Base-by-base conservation (phyloP, 1,140 invertebrate genomes). In the Drosophila sucinea region DNA sequence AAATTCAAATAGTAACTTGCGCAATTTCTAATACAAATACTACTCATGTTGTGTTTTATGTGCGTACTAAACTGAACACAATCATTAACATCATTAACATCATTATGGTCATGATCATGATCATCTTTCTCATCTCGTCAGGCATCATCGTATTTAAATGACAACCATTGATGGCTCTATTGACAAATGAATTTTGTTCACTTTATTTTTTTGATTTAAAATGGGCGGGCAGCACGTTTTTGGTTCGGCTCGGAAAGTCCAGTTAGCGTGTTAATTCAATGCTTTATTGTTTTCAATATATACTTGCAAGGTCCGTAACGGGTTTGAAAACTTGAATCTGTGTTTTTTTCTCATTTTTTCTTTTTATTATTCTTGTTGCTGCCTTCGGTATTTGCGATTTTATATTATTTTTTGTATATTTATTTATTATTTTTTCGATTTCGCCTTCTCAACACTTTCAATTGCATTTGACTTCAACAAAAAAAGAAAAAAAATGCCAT, bases 21-120 rank as follows among this genome's bases (percentile, higher is more conserved):
- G 79, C 54, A 86, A 86, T 87, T 86, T 86, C 84, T 87, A 86
- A 86, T 86, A 72, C 81, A 83, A 86, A 86, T 86, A 72, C 81
- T 73, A 68, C 69, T 87, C 72, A 70, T 79, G 81, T 74, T 77
- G 55, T 57, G 51, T 73, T 78, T 87, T 82, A 79, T 83, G 67
- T 79, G 76, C 76, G 83, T 86, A 86, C 83, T 83, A 87, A 87
- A 70, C 67, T 69, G 75, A 61, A 65, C 27, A 29, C 63, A n/a
- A 47, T 35, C 11, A 47, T 77, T 35, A 70, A 73, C 67, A 72
- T 73, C 62, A 74, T 71, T 56, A 75, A 71, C 60, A 56, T 41
- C 8, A 51, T 77, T 35, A 70, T 67, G 66, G 67, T 73, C 67
- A 74, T 70, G 51, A 70, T 75, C 72, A 67, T 75, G 61, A 86